Base-by-base conservation (phyloP, 1,140 invertebrate species). In the Drosophila pandora region DNA sequence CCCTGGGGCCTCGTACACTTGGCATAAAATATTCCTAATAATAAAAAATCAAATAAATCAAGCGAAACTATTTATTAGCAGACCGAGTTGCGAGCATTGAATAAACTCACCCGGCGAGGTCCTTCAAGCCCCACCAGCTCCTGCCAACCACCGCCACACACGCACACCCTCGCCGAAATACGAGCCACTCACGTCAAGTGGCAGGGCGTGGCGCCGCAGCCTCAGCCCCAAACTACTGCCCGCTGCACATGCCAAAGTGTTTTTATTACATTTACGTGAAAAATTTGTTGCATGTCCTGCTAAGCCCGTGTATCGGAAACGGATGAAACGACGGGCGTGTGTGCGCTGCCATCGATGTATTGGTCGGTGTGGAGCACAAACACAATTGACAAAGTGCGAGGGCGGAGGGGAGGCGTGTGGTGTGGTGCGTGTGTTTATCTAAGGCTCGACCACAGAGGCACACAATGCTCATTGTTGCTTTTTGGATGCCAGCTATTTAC, bases 181-280 rank as follows among this genome's bases (percentile, higher is more conserved):
- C 34, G 28, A 17, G 43, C 47, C 70, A 52, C 69, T 65, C 62
- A 50, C 39, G 55, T 80, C 50, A 87, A 87, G 74, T 82, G 82
- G 58, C 30, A 52, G 50, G 83, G 59, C 62, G 74, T 74, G 61
- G 48, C 32, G 12, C 30, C 13, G 9, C 0, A 6, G 5, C 21
- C 49, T 2, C 23, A 9, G 9, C 32, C 45, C 17, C 2, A 43
- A 23, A 32, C 62, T 23, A 7, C 25, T 28, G 53, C 41, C 23
- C 28, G 37, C 23, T 79, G 73, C 75, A 79, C 64, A 80, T 79
- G 76, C 55, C 76, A 67, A 85, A 85, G 85, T 84, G 85, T 90
- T 90, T 90, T 90, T 90, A 90, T 90, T 85, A 85, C 85, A 90
- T 90, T 90, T 90, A 90, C 87, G 81, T 90, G 85, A 80, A 90